Evolutionary conservation across 1,140 invertebrate species (phyloP).

Genomic region (Daktulosphaira vitifoliae): DNA sequence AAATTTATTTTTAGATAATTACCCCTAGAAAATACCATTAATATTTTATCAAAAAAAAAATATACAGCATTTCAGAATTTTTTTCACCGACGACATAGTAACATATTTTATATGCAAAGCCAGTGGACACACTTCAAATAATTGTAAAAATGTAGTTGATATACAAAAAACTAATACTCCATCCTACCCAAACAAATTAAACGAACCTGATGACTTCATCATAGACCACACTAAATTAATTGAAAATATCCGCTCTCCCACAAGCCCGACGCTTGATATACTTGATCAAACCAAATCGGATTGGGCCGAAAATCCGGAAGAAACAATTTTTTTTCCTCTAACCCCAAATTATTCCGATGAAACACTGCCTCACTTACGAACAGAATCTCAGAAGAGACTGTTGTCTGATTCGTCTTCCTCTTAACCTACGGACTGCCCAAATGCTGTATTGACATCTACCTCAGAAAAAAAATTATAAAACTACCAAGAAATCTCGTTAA

Average conservation of each 20-base stretch:
- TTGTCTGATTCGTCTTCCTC: no score
- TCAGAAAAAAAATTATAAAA: no score
- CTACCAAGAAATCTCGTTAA: no score
- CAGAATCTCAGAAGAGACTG: no score
- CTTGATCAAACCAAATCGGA: not conserved
- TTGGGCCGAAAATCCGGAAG: not conserved
- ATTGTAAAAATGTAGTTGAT: not conserved
- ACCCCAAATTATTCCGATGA: not conserved
- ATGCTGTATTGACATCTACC: no score
- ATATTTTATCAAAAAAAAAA: no score
- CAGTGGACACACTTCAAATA: not conserved
- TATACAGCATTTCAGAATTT: no score
- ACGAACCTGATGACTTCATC: not conserved
- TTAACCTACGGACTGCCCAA: no score
- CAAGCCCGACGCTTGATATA: not conserved
- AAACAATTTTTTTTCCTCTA: not conserved
- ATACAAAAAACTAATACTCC: not conserved
- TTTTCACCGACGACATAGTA: not conserved
- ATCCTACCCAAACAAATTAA: not conserved
- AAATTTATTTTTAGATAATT: no score
- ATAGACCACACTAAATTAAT: not conserved
- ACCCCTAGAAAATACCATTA: no score
- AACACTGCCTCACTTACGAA: not conserved
- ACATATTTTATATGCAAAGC: not conserved
- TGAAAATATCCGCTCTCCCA: not conserved